phyloP scores from a whole-genome alignment of 2,113 vertebrate species.

The Menidia beryllina region DNA sequence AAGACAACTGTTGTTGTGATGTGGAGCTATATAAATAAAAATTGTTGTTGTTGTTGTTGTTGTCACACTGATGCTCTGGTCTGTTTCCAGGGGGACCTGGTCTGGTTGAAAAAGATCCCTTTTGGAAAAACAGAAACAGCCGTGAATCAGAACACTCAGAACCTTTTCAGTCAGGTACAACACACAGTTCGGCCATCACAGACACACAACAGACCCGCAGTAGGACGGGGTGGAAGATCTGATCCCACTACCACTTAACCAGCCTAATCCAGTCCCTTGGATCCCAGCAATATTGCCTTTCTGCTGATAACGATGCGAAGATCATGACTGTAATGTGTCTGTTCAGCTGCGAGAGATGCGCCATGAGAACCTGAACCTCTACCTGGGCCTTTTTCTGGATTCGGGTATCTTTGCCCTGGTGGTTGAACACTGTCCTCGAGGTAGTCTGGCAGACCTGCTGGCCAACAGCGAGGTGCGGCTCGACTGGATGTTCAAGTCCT shows the following conservation, averaged over 20 bases:
- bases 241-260: too few species aligned
- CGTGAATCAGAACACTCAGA: constrained; percentile 68
- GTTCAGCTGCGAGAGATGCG: constrained; percentile 86
- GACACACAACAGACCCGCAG: not conserved
- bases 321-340: not conserved
- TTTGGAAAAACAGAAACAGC: constrained; percentile 64
- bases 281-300: too few species aligned
- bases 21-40: too few species aligned
- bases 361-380: constrained; percentile 87
- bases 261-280: too few species aligned
- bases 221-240: too few species aligned
- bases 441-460: constrained; percentile 89
- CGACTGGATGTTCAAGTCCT: constrained; percentile 97
- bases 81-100: constrained; percentile 87
- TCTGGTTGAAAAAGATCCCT: constrained; percentile 90
- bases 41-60: too few species aligned
- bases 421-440: constrained; percentile 87
- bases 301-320: too few species aligned
- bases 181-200: rapidly evolving
- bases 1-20: too few species aligned
- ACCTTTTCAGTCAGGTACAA: constrained; percentile 64
- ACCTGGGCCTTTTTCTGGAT: constrained; percentile 87
- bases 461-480: constrained; percentile 86
- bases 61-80: constrained; percentile 12
- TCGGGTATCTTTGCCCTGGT: constrained; percentile 85